Evolutionary conservation across 2,113 vertebrate species (phyloP), one percentile per base, ranked within the genome.

Genomic region (Upupa epops): DNA sequence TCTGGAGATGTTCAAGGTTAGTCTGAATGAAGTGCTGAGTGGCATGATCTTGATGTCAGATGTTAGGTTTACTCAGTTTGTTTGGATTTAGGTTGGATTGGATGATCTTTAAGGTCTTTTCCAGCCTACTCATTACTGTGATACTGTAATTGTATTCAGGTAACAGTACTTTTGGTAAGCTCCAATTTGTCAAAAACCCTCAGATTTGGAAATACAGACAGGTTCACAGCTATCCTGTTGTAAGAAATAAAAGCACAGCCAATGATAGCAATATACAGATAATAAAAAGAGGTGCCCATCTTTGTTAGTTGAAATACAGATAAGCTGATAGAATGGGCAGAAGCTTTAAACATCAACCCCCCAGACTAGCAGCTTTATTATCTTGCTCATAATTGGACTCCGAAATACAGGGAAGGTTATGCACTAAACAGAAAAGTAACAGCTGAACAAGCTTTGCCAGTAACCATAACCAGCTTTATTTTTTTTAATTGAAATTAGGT

Each of bases 191-290:
- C n/a, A n/a, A n/a, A n/a, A n/a, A n/a, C n/a, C n/a, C n/a, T n/a
- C n/a, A n/a, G n/a, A n/a, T n/a, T n/a, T n/a, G n/a, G n/a, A n/a
- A n/a, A n/a, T n/a, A n/a, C n/a, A n/a, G n/a, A n/a, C n/a, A n/a
- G n/a, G n/a, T n/a, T n/a, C n/a, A n/a, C n/a, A n/a, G n/a, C n/a
- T n/a, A 25, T 74, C 52, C 77, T 91, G 32, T 37, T 70, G 28
- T 56, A 77, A 73, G 60, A 80, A 92, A 83, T 77, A 89, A 89
- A 89, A 94, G 51, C 52, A 48, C 24, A 83, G 48, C 18, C n/a
- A n/a, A 52, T n/a, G 32, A 21, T 85, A 77, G 13, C 55, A 83
- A 51, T 84, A 84, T 49, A 29, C 54, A 69, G 48, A 59, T 66
- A 76, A 60, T 60, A 49, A 82, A n/a, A 78, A 79, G 36, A 65